Base-by-base conservation (phyloP, 2,888 invertebrate species). In the Tanypteryx hageni region DNA sequence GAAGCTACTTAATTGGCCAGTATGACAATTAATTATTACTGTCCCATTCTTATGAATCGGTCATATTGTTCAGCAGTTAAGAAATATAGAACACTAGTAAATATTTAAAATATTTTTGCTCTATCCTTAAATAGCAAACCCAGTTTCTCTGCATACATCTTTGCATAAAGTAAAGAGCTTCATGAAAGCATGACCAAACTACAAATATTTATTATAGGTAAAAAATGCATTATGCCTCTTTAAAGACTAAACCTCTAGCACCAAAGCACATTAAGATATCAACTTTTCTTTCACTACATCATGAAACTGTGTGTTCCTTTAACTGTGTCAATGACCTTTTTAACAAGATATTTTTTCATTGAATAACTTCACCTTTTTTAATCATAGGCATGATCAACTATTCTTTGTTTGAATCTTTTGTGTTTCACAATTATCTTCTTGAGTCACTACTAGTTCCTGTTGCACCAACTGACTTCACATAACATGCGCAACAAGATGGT, bases 401-500 rank as follows among this genome's bases (percentile, higher is more conserved):
- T 44, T 44, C 44, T 44, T 44, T 44, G 44, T 44, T 44, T 44
- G 44, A 3, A 44, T 44, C 44, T 44, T 5, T 44, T 44, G 44
- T 3, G 3, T 5, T 44, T 14, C 86, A 58, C 86, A 86, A 44
- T n/a, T 76, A 13, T 13, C 13, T 8, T 13, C 13, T 8, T 68
- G n/a, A 68, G 68, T 18, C 68, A 68, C 16, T 0, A 13, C 22
- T 27, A 27, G 13, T 76, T 18, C 27, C 93, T 13, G 68, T 92
- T 64, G n/a, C 64, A 11, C 92, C 93, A 93, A 10, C 93, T 94
- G 83, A 92, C 93, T 92, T 94, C 44, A 96, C 94, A 84, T 96
- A 95, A 94, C 98, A 98, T 92, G 97, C 96, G 94, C 98, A 98
- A 94, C 98, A 98, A 44, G 97, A 97, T 0, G 98, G 98, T 92